Conservation (phyloP, 37 sponge, comb jelly and placozoan genomes). For the Ephydatia muelleri region DNA sequence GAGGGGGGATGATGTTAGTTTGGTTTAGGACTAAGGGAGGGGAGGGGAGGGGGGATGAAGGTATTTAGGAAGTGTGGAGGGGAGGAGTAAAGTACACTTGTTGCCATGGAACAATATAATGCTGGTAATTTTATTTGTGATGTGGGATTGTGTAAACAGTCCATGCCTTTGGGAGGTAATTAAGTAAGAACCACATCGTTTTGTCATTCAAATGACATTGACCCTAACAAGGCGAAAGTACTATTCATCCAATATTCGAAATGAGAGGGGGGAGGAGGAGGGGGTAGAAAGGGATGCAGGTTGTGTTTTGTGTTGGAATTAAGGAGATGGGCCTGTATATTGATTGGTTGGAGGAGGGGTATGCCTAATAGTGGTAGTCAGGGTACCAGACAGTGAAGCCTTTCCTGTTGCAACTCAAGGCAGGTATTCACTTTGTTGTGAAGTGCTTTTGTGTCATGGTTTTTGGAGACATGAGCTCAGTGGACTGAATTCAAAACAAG, state of each 20-base stretch:
- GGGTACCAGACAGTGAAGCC: background rate
- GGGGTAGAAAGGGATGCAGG: no score
- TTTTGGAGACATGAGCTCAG: background rate
- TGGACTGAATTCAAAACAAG: background rate
- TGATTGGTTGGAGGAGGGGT: no score
- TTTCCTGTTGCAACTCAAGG: background rate
- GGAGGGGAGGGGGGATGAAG: no score
- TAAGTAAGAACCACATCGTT: background rate
- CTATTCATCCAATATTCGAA: background rate
- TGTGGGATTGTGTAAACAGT: background rate
- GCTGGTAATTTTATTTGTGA: background rate
- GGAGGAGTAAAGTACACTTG: background rate
- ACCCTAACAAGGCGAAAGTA: background rate
- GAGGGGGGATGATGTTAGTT: no score
- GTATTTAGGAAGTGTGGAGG: no score
- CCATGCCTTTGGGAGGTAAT: background rate
- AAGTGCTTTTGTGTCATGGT: no score
- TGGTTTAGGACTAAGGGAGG: no score
- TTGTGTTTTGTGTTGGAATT: no score
- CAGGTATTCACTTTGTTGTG: background rate
- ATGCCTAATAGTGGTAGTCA: no score
- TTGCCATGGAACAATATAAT: background rate
- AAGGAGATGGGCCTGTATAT: no score
- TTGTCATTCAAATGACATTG: background rate
- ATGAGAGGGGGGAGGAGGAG: no score